Conservation (phyloP, 1,140 invertebrate species). For the Drosophila kurseongensis region DNA sequence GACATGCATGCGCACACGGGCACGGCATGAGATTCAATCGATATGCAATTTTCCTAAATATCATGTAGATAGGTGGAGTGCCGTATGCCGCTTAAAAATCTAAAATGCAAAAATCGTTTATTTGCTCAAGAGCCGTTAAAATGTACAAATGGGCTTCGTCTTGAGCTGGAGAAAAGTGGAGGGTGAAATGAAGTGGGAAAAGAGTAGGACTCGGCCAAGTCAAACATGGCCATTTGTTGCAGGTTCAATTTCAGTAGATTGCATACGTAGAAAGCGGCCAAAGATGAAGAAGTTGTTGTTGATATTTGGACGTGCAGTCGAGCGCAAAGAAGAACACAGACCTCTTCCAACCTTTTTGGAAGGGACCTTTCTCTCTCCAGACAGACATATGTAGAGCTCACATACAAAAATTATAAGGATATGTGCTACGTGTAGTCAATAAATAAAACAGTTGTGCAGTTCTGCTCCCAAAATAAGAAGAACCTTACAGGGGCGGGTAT, state of each 20-base stretch:
- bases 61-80: constrained; percentile 12
- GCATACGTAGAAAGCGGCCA: constrained; percentile 49
- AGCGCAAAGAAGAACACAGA: constrained; percentile 67
- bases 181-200: constrained; percentile 26
- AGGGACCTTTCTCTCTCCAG: constrained; percentile 24
- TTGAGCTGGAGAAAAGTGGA: constrained; percentile 4
- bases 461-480: constrained; percentile 19
- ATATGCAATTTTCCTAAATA: constrained; percentile 43
- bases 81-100: constrained; percentile 54
- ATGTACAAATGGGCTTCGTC: constrained; percentile 57
- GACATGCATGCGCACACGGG: not conserved
- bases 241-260: constrained; percentile 81
- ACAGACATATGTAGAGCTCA: constrained; percentile 61
- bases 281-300: constrained; percentile 74
- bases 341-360: constrained; percentile 18
- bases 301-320: constrained; percentile 79
- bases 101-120: constrained; percentile 81
- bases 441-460: constrained; percentile 78
- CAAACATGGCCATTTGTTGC: constrained; percentile 78
- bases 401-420: constrained; percentile 81
- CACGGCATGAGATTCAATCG: constrained; percentile 17
- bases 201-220: constrained; percentile 63
- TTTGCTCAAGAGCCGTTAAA: constrained; percentile 79
- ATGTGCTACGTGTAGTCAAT: constrained; percentile 79
- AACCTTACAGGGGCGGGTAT: constrained; percentile 4